These are phyloP conservation scores for Colletes collaris DNA, from an alignment of 2,888 invertebrate species.

Conservation along the genomic window DNA sequence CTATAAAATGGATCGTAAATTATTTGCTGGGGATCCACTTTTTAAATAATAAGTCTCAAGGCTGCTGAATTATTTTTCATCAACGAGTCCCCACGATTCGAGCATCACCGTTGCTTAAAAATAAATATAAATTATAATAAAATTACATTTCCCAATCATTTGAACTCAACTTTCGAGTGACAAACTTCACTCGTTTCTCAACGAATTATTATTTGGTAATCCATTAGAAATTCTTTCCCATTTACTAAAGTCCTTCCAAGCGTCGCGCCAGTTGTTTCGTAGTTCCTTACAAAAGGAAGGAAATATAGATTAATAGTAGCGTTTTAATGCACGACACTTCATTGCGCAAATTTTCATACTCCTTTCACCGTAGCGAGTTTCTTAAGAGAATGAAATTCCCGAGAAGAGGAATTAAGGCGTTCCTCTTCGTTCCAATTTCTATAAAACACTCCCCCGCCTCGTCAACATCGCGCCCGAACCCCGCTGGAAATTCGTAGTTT, in stretches of 20 bases:
- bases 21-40: too few relatives aligned
- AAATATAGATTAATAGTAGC: constrained; percentile 13
- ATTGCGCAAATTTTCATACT: constrained; percentile 63
- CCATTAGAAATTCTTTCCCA: too few relatives aligned
- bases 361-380: constrained; percentile 41
- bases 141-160: too few relatives aligned
- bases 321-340: constrained; percentile 28
- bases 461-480: background rate
- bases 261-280: background rate
- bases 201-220: too few relatives aligned
- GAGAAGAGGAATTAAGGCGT: constrained; percentile 42
- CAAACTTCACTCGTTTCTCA: too few relatives aligned
- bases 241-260: constrained; percentile 6
- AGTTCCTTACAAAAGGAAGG: too few relatives aligned
- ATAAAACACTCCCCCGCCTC: constrained; percentile 40
- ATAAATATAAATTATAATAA: too few relatives aligned
- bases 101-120: too few relatives aligned
- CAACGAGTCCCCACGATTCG: too few relatives aligned
- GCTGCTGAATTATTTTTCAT: too few relatives aligned
- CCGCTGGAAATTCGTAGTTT: constrained; percentile 13
- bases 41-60: too few relatives aligned
- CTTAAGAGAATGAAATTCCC: constrained; percentile 63
- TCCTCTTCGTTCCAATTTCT: constrained; percentile 56
- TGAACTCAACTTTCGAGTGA: too few relatives aligned
- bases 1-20: background rate